phyloP scores from a whole-genome alignment of 2,888 invertebrate genomes.

The Cistogaster globosa region DNA sequence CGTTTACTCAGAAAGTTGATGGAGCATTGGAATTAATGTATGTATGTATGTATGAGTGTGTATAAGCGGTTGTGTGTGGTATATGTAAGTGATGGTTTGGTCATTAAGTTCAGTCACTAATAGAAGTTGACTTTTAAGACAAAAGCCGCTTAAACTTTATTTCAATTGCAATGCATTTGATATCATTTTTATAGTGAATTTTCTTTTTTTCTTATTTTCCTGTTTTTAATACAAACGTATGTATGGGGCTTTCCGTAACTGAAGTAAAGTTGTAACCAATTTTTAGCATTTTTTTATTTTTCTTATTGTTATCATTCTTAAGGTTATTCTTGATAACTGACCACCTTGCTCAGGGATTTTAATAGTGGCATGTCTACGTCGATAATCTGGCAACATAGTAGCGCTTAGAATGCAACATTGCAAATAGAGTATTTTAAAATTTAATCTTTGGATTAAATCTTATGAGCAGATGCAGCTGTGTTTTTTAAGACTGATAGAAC shows the following conservation, averaged over 20 bases:
- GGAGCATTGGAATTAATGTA: not conserved
- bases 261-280: no score
- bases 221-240: not conserved
- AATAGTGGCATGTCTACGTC: no score
- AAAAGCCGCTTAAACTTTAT: slow-evolving; percentile 62
- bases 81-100: slow-evolving; percentile 48
- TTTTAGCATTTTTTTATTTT: no score
- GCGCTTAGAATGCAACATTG: no score
- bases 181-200: slow-evolving; percentile 52
- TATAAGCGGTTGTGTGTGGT: not conserved
- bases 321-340: no score
- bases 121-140: slow-evolving; percentile 61
- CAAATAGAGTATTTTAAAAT: no score
- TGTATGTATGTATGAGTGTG: not conserved
- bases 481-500: no score
- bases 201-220: not conserved
- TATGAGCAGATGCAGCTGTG: no score
- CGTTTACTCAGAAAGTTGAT: slow-evolving; percentile 23
- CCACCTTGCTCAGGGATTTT: no score
- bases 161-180: slow-evolving; percentile 47
- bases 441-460: no score
- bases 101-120: slow-evolving; percentile 60
- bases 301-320: no score
- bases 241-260: slow-evolving; percentile 19
- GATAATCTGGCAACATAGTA: no score